Evolutionary conservation across 2,113 vertebrate genomes (phyloP).

Genomic region (Paraplagusia blochii): DNA sequence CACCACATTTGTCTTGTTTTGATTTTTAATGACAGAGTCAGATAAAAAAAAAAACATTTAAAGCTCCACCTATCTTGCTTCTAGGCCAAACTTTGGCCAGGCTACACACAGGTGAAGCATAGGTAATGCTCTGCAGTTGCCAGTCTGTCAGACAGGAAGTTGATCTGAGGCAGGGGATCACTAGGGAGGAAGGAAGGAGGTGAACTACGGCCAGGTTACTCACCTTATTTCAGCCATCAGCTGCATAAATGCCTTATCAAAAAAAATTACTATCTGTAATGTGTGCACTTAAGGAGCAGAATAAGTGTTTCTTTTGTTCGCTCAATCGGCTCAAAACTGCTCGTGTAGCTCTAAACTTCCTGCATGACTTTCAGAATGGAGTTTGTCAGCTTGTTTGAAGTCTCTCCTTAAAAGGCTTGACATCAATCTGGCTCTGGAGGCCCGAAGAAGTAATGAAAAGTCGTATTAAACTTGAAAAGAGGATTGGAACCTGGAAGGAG

Average conservation of each 20-base stretch:
- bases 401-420: not conserved
- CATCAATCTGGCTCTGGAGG: not conserved
- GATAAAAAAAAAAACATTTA: no score
- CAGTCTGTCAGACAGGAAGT: constrained; percentile 29
- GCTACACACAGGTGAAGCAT: constrained; percentile 15
- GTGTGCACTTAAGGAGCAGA: not conserved
- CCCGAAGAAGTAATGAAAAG: not conserved
- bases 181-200: not conserved
- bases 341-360: not conserved
- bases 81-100: no score
- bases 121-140: constrained; percentile 33
- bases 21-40: no score
- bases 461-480: not conserved
- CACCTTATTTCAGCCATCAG: not conserved
- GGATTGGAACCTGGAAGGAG: constrained; percentile 6
- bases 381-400: not conserved
- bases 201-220: constrained; percentile 6
- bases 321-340: not conserved
- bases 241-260: not conserved
- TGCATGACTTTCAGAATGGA: not conserved
- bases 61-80: no score
- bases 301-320: not conserved
- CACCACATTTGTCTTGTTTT: no score
- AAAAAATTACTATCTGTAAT: not conserved
- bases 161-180: constrained; percentile 12